Conservation (phyloP, 2,797 vertebrate genomes). For the Pitangus sulphuratus region DNA sequence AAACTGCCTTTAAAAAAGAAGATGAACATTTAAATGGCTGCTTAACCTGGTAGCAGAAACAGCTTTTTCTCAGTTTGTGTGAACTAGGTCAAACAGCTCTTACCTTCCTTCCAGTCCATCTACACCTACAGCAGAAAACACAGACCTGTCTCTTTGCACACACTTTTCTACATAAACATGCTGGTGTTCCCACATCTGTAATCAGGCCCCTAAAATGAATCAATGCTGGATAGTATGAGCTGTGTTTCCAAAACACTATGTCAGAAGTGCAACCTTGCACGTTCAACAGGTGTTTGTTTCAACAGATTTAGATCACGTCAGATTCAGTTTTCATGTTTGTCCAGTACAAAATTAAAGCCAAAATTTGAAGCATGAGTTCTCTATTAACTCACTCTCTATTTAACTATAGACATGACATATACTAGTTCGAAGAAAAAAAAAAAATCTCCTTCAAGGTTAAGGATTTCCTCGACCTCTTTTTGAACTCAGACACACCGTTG, state of each 20-base stretch:
- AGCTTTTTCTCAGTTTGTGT: background rate
- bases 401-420: background rate
- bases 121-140: background rate
- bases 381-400: background rate
- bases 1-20: background rate
- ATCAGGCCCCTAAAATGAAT: background rate
- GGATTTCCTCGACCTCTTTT: background rate
- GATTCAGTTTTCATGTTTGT: background rate
- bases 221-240: fast-evolving
- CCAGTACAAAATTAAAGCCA: background rate
- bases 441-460: background rate
- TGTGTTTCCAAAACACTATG: fast-evolving
- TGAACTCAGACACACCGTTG: background rate
- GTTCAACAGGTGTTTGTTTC: background rate
- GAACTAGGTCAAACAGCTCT: background rate
- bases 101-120: background rate
- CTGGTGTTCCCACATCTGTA: background rate
- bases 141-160: fast-evolving
- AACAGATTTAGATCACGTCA: fast-evolving
- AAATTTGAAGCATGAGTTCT: background rate
- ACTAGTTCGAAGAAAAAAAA: background rate
- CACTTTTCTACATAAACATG: background rate
- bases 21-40: background rate
- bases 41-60: background rate
- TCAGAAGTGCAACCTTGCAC: background rate